phyloP scores from a whole-genome alignment of 2,113 vertebrate species.

The Petromus typicus region DNA sequence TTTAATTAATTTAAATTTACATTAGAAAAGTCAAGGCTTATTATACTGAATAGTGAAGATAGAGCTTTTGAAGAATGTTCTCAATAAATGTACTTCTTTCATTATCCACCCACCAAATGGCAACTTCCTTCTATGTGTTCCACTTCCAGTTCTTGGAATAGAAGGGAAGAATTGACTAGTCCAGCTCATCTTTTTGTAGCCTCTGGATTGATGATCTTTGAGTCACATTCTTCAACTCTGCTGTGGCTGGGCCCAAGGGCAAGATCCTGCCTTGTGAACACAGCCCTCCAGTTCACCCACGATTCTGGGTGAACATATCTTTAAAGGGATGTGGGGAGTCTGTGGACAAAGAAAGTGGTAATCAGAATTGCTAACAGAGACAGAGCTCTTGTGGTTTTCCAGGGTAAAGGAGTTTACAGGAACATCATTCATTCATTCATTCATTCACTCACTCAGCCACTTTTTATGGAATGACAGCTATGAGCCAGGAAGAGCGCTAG shows the following conservation, averaged over 20 bases:
- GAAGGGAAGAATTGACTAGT: not conserved
- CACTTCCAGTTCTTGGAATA: not conserved
- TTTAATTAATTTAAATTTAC: conserved; percentile 13
- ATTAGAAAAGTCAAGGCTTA: conserved; percentile 21
- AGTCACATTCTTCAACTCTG: not conserved
- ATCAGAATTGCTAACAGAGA: not conserved
- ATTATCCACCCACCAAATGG: not conserved
- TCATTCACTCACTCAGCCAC: not conserved
- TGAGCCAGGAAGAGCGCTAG: not conserved
- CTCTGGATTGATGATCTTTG: not conserved
- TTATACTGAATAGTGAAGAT: not conserved
- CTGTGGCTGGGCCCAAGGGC: not conserved
- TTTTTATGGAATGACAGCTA: not conserved
- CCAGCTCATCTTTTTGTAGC: not conserved
- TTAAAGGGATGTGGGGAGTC: not conserved
- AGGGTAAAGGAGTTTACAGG: not conserved
- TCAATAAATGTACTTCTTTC: not conserved
- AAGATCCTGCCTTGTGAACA: not conserved
- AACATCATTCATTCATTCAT: not conserved
- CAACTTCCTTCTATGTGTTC: not conserved
- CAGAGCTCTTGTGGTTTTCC: not conserved
- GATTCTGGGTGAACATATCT: not conserved
- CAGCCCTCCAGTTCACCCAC: not conserved
- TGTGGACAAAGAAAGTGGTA: not conserved
- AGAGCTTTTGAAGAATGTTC: conserved; percentile 1